phyloP scores from a whole-genome alignment of 2,113 vertebrate species.

The Vicugna pacos region DNA sequence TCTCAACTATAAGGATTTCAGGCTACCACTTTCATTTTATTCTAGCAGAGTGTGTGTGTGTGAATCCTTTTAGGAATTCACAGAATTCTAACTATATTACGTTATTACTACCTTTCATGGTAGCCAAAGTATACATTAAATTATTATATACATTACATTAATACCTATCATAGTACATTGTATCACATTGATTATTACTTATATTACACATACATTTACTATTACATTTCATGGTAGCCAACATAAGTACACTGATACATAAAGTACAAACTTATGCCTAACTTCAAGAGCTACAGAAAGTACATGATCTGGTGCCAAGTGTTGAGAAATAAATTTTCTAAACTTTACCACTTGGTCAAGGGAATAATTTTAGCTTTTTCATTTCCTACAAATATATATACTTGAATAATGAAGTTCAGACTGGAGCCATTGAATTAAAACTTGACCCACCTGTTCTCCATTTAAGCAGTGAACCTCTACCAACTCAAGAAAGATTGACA shows the following conservation, averaged over 20 bases:
- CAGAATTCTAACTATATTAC: background rate
- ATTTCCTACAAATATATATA: background rate
- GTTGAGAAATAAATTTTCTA: slow-evolving; percentile 15
- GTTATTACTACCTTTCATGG: background rate
- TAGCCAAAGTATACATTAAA: background rate
- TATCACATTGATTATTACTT: background rate
- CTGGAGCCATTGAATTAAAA: background rate
- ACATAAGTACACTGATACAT: background rate
- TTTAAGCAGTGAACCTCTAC: slow-evolving; percentile 95
- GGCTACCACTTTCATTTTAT: background rate
- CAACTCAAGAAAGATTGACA: slow-evolving; percentile 95
- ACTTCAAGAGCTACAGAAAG: background rate
- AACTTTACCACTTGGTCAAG: slow-evolving; percentile 43
- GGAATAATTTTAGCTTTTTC: slow-evolving; percentile 8
- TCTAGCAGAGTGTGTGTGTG: background rate
- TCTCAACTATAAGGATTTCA: slow-evolving; percentile 38
- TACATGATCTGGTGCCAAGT: background rate
- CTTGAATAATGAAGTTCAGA: background rate
- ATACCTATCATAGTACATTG: background rate
- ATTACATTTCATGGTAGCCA: background rate
- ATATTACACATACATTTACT: background rate
- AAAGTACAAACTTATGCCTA: slow-evolving; percentile 22
- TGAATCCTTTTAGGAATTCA: background rate
- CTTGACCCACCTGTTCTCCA: slow-evolving; percentile 92
- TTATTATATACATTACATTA: background rate